phyloP scores from a whole-genome alignment of 2,888 invertebrate genomes.

The Andrena trimmerana region DNA sequence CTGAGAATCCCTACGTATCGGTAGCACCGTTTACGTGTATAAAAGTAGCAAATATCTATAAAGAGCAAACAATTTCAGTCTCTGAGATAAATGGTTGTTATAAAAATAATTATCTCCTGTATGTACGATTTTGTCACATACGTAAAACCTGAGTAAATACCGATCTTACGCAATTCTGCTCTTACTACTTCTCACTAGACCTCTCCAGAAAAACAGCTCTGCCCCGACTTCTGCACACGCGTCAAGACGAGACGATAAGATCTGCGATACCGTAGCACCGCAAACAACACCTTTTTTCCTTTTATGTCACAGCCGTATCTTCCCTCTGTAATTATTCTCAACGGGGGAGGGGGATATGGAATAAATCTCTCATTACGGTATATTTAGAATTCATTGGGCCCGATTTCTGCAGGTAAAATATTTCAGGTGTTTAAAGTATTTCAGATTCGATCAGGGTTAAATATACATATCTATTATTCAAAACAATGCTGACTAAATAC shows the following conservation, averaged over 20 bases:
- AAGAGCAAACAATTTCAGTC: neutral
- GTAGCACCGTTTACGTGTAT: too few species aligned
- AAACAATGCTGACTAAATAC: too few species aligned
- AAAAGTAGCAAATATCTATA: neutral
- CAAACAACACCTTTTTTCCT: neutral
- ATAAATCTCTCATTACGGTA: neutral
- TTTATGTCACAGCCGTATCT: neutral
- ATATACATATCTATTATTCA: too few species aligned
- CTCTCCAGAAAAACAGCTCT: neutral
- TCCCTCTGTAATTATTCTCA: neutral
- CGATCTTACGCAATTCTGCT: neutral
- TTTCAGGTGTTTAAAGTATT: neutral
- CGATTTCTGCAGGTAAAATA: neutral
- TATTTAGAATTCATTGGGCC: neutral
- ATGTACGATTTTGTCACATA: neutral
- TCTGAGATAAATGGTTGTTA: neutral
- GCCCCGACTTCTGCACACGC: neutral
- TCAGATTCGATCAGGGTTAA: too few species aligned
- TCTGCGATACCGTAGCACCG: conserved; percentile 5
- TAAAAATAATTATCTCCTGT: neutral
- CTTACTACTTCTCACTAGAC: neutral
- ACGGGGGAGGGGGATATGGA: too few species aligned
- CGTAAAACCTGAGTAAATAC: neutral
- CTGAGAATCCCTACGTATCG: too few species aligned
- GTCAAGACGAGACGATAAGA: conserved; percentile 12